Percentiles rank a stretch among this genome's conserved stretches.
phyloP scores from a whole-genome alignment of 1,140 invertebrate genomes.

The Tetraneura akinire region DNA sequence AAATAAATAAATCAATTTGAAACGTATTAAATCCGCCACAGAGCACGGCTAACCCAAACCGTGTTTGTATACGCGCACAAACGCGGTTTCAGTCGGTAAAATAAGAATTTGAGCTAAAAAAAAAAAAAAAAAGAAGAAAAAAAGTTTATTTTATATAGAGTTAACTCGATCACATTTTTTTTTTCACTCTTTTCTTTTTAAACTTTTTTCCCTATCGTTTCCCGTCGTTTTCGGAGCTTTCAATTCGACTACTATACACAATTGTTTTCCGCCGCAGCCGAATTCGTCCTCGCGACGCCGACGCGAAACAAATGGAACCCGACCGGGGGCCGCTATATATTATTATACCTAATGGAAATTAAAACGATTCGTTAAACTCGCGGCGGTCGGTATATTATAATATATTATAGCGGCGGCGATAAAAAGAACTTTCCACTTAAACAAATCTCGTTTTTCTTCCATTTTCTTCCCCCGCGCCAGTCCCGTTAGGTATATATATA shows the following conservation, averaged over 20 bases:
- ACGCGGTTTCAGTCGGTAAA: too few relatives aligned
- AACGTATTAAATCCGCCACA: conserved; percentile 26
- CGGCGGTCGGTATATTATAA: background rate
- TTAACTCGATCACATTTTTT: conserved; percentile 36
- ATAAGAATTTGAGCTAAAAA: too few relatives aligned
- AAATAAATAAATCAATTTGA: conserved; percentile 50
- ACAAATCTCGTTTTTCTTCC: conserved; percentile 46
- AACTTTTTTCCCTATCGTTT: conserved; percentile 15
- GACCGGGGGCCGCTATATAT: background rate
- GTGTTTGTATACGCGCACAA: too few relatives aligned
- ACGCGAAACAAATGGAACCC: conserved; percentile 34
- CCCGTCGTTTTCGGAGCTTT: background rate
- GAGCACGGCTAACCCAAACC: too few relatives aligned
- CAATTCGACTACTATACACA: background rate
- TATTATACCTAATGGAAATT: conserved; percentile 49
- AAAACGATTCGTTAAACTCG: conserved; percentile 50
- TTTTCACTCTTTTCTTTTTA: conserved; percentile 1
- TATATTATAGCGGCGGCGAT: background rate
- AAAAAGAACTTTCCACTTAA: conserved; percentile 50
- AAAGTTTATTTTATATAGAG: background rate
- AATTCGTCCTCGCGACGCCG: background rate
- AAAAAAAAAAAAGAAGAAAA: too few relatives aligned
- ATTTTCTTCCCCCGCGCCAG: background rate
- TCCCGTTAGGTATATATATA: conserved; percentile 32
- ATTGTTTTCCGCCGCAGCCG: conserved; percentile 15